Evolutionary conservation across 2,888 invertebrate genomes (phyloP).

Genomic region (Mythimna lalbum): DNA sequence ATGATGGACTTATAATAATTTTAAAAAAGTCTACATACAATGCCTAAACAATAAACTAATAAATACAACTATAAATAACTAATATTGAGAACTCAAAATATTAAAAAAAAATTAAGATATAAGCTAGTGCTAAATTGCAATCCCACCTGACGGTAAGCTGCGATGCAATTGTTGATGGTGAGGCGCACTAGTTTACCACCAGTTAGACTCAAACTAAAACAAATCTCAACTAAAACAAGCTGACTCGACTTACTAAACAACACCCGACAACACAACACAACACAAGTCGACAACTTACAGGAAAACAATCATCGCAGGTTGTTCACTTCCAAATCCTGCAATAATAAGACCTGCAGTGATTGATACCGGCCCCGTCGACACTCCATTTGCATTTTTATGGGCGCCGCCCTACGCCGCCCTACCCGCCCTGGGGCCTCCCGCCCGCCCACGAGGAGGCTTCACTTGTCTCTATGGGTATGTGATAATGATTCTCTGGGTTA

Average conservation of each 20-base stretch:
- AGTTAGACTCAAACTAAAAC: no score
- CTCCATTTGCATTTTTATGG: conserved; percentile 91
- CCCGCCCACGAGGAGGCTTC: conserved; percentile 62
- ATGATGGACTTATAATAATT: no score
- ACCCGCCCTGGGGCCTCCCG: conserved; percentile 58
- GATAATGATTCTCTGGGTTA: conserved; percentile 56
- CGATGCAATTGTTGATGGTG: no score
- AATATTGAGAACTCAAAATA: no score
- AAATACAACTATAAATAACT: no score
- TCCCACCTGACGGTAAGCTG: no score
- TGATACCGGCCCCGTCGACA: conserved; percentile 90
- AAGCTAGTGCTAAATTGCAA: no score
- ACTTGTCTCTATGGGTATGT: conserved; percentile 49
- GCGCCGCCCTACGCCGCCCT: conserved; percentile 73
- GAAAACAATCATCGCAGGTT: conserved; percentile 80
- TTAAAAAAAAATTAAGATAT: no score
- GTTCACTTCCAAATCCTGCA: conserved; percentile 77
- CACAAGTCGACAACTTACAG: conserved; percentile 17
- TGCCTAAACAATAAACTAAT: no score
- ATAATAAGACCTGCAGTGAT: conserved; percentile 86
- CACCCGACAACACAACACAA: neutral
- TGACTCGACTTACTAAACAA: neutral
- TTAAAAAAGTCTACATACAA: no score
- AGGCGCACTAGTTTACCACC: no score
- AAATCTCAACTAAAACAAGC: no score